These are phyloP conservation scores for Phalloptychus januarius DNA, from an alignment of 2,797 vertebrate genomes.

Conservation along the genomic window DNA sequence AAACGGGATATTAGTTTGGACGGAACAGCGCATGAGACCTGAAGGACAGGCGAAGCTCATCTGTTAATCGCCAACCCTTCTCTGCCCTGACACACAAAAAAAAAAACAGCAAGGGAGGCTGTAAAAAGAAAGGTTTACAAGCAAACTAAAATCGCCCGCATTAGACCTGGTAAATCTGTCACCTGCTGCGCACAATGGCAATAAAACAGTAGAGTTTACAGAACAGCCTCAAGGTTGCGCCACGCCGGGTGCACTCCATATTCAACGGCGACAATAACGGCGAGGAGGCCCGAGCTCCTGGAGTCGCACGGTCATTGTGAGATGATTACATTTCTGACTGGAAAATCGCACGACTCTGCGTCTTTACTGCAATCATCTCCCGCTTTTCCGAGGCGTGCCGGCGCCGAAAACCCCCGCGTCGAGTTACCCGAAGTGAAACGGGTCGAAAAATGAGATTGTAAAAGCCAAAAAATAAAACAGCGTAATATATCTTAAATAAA, in stretches of 20 bases:
- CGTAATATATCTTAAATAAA: slow-evolving; percentile 66
- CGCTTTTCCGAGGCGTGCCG: slow-evolving; percentile 26
- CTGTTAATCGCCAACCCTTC: slow-evolving; percentile 68
- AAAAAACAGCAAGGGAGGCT: slow-evolving; percentile 55
- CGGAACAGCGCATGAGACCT: slow-evolving; percentile 67
- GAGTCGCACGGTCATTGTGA: slow-evolving; percentile 70
- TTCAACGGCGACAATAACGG: slow-evolving; percentile 62
- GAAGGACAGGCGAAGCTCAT: slow-evolving; percentile 78
- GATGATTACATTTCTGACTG: slow-evolving; percentile 65
- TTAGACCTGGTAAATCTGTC: slow-evolving; percentile 76
- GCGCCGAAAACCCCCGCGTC: slow-evolving; percentile 31
- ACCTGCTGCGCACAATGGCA: slow-evolving; percentile 67
- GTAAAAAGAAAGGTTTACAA: slow-evolving; percentile 77
- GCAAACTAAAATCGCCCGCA: slow-evolving; percentile 72
- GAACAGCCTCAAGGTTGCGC: slow-evolving; percentile 64
- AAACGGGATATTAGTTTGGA: slow-evolving; percentile 63
- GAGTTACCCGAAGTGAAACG: slow-evolving; percentile 59
- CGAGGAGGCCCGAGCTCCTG: slow-evolving; percentile 48
- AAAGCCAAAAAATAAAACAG: slow-evolving; percentile 37
- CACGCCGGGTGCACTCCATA: slow-evolving; percentile 36
- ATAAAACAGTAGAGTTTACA: slow-evolving; percentile 71
- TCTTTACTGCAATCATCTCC: slow-evolving; percentile 62
- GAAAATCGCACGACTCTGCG: slow-evolving; percentile 44
- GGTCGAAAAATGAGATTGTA: slow-evolving; percentile 59
- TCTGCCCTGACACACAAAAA: slow-evolving; percentile 46